These are phyloP conservation scores for Ephydatia muelleri DNA, from an alignment of 37 sponge, comb jelly and placozoan species.

Conservation along the genomic window DNA sequence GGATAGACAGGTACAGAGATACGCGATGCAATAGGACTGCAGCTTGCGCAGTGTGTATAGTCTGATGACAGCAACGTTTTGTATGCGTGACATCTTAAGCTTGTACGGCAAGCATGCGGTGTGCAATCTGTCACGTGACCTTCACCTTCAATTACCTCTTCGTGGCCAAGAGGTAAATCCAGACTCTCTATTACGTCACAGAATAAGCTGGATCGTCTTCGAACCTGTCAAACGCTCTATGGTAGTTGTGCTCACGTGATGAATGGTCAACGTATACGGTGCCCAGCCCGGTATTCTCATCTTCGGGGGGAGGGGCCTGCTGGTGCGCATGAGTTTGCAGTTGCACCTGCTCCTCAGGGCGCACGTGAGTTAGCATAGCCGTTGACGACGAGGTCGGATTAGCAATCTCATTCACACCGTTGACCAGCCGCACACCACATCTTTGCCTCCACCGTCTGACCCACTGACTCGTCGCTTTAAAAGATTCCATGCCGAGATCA, in stretches of 20 bases:
- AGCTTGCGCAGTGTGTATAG: background rate
- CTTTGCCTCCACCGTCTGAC: conserved; percentile 66
- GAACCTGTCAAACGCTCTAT: too few relatives aligned
- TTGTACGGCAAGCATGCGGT: background rate
- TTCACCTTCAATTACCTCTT: background rate
- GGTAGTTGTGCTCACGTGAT: conserved; percentile 64
- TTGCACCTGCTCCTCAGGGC: conserved; percentile 21
- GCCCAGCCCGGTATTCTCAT: background rate
- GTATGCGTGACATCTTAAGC: background rate
- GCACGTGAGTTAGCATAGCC: conserved; percentile 28
- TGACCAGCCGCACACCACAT: conserved; percentile 8
- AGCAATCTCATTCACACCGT: background rate
- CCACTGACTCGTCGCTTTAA: conserved; percentile 74
- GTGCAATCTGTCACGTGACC: background rate
- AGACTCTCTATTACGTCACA: background rate
- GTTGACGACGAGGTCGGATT: background rate
- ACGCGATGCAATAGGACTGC: conserved; percentile 22
- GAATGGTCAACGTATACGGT: conserved; percentile 21
- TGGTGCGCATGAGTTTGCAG: background rate
- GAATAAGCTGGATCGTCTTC: background rate
- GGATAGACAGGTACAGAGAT: conserved; percentile 44
- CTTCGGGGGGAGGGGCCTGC: background rate
- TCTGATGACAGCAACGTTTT: background rate
- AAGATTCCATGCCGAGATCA: conserved; percentile 30
- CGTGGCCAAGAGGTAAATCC: conserved; percentile 12